Conservation (phyloP, 1,140 invertebrate species). For the Chlorops oryzae region DNA sequence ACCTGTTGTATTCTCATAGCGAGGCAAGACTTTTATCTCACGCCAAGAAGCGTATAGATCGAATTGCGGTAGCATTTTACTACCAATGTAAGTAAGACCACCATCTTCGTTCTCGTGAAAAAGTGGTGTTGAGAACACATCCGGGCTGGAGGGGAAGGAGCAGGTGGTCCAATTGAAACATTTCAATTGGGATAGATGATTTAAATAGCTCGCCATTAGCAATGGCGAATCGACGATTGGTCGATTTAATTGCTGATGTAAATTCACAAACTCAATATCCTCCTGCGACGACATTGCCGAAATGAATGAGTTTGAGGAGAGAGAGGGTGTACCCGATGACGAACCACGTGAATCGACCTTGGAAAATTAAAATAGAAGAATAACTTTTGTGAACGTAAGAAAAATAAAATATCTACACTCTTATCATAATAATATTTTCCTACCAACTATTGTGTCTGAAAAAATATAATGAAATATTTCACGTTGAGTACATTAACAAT, state of each 20-base stretch:
- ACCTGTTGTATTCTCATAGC: slow-evolving; percentile 38
- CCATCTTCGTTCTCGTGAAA: slow-evolving; percentile 70
- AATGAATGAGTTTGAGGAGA: slow-evolving; percentile 82
- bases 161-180: slow-evolving; percentile 64
- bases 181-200: slow-evolving; percentile 80
- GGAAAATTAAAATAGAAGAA: slow-evolving; percentile 18
- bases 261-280: slow-evolving; percentile 85
- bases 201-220: slow-evolving; percentile 90
- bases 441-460: too few species aligned
- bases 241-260: slow-evolving; percentile 92
- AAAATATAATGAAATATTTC: too few species aligned
- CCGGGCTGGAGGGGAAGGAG: slow-evolving; percentile 60
- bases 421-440: too few species aligned
- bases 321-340: slow-evolving; percentile 51
- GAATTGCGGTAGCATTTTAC: slow-evolving; percentile 47
- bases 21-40: slow-evolving; percentile 46
- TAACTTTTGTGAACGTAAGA: not conserved
- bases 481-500: too few species aligned
- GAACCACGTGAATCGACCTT: slow-evolving; percentile 44
- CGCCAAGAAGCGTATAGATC: slow-evolving; percentile 49
- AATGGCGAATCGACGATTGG: slow-evolving; percentile 89
- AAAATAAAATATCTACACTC: slow-evolving; percentile 7
- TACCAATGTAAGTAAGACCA: slow-evolving; percentile 68
- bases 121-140: slow-evolving; percentile 67
- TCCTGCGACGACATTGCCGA: slow-evolving; percentile 91